Evolutionary conservation across 92 coral and sea anemone species (phyloP).

Genomic region (Metridium senile): DNA sequence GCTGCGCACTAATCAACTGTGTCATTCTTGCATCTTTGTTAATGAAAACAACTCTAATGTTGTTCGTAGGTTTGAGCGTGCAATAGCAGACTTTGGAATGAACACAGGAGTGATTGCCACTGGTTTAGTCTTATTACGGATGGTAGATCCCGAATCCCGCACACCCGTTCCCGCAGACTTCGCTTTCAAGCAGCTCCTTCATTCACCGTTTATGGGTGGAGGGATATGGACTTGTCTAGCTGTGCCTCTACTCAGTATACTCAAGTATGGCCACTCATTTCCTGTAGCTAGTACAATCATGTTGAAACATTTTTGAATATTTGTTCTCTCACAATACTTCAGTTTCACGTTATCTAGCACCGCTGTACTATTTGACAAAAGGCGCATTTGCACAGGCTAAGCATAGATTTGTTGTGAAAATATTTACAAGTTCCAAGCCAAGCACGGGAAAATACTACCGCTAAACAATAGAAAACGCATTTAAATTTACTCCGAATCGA

Average conservation of each 20-base stretch:
- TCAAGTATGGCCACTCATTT: conserved; percentile 50
- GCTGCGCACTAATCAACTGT: too few species aligned
- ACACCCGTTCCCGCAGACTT: conserved; percentile 86
- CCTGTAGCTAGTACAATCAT: neutral
- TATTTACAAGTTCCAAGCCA: too few species aligned
- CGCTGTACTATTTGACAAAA: too few species aligned
- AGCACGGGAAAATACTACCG: too few species aligned
- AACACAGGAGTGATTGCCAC: conserved; percentile 86
- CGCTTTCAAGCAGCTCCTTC: conserved; percentile 84
- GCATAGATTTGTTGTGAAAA: too few species aligned
- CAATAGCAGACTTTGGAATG: conserved; percentile 90
- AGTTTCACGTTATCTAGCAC: too few species aligned
- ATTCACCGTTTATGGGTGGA: conserved; percentile 86
- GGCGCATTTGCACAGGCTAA: too few species aligned
- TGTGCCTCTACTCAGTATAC: conserved; percentile 62
- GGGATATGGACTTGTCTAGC: conserved; percentile 85
- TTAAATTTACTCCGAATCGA: too few species aligned
- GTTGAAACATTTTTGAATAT: neutral
- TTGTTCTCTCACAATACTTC: too few species aligned
- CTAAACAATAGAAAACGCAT: too few species aligned
- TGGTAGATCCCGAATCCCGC: conserved; percentile 79
- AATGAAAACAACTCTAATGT: too few species aligned
- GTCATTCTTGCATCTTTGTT: too few species aligned
- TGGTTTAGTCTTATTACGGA: conserved; percentile 69
- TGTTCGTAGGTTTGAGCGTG: conserved; percentile 73